A percentile compares a stretch with the other conserved stretches of the same genome.
Evolutionary conservation across 2,113 vertebrate genomes (phyloP).

Genomic region (Chunga burmeisteri): DNA sequence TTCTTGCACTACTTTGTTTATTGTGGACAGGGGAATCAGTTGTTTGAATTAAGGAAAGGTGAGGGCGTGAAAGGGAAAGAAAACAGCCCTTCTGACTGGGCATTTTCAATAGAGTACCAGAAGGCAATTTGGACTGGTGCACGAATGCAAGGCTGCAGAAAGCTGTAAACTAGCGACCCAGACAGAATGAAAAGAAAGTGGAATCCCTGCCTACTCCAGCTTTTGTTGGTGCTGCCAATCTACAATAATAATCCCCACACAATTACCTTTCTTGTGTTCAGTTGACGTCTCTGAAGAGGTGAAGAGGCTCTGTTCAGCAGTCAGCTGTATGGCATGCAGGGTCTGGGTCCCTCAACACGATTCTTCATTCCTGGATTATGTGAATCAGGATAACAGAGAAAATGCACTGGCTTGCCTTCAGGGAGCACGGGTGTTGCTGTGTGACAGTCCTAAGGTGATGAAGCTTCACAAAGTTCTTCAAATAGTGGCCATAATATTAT

Average conservation of each 20-base stretch:
- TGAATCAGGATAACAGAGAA: not conserved
- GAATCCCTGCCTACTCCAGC: not conserved
- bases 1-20: not conserved
- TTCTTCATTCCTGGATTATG: not conserved
- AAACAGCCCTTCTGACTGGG: not conserved
- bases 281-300: not conserved
- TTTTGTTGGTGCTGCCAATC: not conserved
- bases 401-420: not conserved
- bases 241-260: not conserved
- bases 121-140: not conserved
- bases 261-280: not conserved
- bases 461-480: not conserved
- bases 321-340: not conserved
- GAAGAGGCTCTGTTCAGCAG: not conserved
- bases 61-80: not conserved
- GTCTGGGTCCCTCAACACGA: not conserved
- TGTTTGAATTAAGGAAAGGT: not conserved
- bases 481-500: not conserved
- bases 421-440: not conserved
- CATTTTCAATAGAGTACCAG: not conserved
- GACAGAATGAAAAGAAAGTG: not conserved
- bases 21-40: not conserved
- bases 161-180: not conserved
- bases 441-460: not conserved
- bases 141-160: not conserved